Evolutionary conservation across 2,888 invertebrate species (phyloP), one percentile per base, ranked within the genome.

Genomic region (Ceraclea dissimilis): DNA sequence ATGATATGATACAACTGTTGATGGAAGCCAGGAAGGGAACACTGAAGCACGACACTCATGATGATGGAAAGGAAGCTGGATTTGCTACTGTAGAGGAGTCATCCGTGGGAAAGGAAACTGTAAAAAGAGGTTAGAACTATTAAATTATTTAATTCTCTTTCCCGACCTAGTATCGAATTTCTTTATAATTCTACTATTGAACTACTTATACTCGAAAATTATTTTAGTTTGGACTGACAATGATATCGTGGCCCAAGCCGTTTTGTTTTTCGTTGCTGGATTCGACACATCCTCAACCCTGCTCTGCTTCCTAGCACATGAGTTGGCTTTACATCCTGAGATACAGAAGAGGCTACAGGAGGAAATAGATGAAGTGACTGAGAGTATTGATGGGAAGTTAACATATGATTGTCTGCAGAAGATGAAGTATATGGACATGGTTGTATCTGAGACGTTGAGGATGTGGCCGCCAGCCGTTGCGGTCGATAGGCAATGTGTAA

Each of bases 1-100:
- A 73, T 1, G 78, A 78, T 59, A 79, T 82, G 76, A 76, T 82
- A 20, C 74, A 82, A 51, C 63, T 81, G 6, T 67, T 82, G 1
- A 71, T 81, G 71, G 74, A 76, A 64, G 73, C 77, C 1, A 71
- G 73, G 53, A 69, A 73, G 66, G 66, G 73, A 52, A 64, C 49
- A 5, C 31, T 58, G n/a, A 58, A 49, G 20, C 61, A 72, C 69
- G 71, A 52, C 63, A 16, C 19, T 21, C 16, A 20, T 1, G 67
- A 67, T 2, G 66, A 67, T 2, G 63, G 63, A 18, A 69, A 70
- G 10, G 69, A 68, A 56, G 68, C 70, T 34, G 74, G 75, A 0
- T 74, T 72, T 55, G 71, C 75, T 0, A 72, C 72, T 0, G 74
- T 73, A 0, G 71, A 74, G 61, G 74, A 75, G 63, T 73, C 73